Evolutionary conservation across 2,888 invertebrate species (phyloP), one percentile per base, ranked within the genome.

Genomic region (Taphrorychus bicolor): DNA sequence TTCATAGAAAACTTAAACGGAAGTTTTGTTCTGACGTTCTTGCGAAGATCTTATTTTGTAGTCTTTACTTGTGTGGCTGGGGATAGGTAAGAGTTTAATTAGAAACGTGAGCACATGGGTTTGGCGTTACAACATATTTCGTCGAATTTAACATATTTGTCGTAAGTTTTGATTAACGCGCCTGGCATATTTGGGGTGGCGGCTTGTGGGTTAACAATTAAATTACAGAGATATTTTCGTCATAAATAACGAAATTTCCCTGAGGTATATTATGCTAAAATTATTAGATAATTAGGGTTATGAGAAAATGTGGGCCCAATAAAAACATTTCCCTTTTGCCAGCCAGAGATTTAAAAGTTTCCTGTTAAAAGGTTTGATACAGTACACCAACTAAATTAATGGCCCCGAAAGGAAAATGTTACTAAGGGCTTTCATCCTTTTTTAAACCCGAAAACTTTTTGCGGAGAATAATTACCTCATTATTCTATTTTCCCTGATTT

Each of bases 301-400:
- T 32, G 32, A 32, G 32, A 11, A 32, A 32, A 32, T 7, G 3
- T 32, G 7, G 32, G 3, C 3, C 7, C 32, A 3, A 32, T 32
- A 32, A 32, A 18, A 18, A 45, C 45, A 14, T 45, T 45, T 2
- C 48, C 40, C 32, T 49, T 62, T 54, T 45, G 42, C 18, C 21
- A 51, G 16, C 16, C n/a, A 14, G 21, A 41, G 22, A 18, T 53
- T 53, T 59, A 22, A 60, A 66, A 45, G 19, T 66, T 60, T 42
- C 49, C 41, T 32, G 56, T 59, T 66, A 66, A 60, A 66, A 66
- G 56, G 56, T 53, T 66, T 66, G 54, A 48, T 66, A 56, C 54
- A 49, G 60, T 49, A 66, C 61, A 58, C 49, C 66, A 61, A 66
- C 56, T 66, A 66, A 66, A 66, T 61, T 66, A 66, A 60, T 66